Evolutionary conservation across 2,888 invertebrate genomes (phyloP), one percentile per base, ranked within the genome.

Genomic region (Agonopterix arenella): DNA sequence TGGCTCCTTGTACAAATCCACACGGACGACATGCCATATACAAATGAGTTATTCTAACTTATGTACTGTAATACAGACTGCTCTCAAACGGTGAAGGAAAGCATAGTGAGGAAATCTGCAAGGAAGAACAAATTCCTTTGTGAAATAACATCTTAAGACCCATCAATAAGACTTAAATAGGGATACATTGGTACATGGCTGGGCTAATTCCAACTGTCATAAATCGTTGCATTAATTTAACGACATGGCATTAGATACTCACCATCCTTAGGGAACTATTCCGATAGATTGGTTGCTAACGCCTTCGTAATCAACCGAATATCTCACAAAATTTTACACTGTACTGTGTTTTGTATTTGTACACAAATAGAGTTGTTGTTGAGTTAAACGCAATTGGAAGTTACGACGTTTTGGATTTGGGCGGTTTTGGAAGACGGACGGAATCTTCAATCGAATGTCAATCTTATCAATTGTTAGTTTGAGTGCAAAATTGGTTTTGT

Each of bases 231-330:
- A 89, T 89, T 88, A 88, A 86, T 83, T 84, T 86, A 88, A 88
- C 83, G 86, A 85, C 84, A 80, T 76, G 78, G 73, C 86, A 85
- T 89, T 85, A 85, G 75, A 76, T 74, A 69, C 62, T 28, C 69
- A 43, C 43, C 36, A 75, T 90, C 90, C 90, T 90, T 60, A 68
- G 90, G 88, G 90, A 90, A 90, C 90, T 91, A 90, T 90, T 84
- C 83, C 89, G 78, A 90, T 90, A 88, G 90, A 90, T 90, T 89
- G 90, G 88, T 88, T 86, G 84, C 89, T 57, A 68, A 68, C 64
- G 60, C 59, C 59, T 53, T 56, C 3, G 28, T 57, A 61, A 58
- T 59, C 54, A 55, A 51, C 52, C 41, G 45, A 10, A 37, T 47
- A 49, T 37, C 11, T 10, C 48, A 46, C 8, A 50, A 56, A 48